phyloP scores from a whole-genome alignment of 2,113 vertebrate genomes.

The Hyperoodon ampullatus region DNA sequence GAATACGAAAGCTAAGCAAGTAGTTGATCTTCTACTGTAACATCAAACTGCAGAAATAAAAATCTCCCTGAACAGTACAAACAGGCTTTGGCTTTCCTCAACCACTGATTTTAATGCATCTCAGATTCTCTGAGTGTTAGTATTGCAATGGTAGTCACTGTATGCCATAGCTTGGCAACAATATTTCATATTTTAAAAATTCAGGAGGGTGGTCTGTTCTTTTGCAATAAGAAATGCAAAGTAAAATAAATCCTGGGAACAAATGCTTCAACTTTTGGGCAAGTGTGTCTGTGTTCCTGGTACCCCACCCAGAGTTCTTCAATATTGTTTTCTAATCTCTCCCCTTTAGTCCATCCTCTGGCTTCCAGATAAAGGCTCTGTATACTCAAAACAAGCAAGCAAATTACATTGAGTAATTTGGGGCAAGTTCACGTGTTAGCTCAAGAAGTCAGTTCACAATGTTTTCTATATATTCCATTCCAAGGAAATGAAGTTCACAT shows the following conservation, averaged over 20 bases:
- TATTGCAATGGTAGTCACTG: not conserved
- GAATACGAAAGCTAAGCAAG: not conserved
- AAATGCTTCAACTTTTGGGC: not conserved
- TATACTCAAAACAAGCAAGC: slow-evolving; percentile 42
- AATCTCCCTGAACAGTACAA: not conserved
- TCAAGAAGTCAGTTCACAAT: slow-evolving; percentile 55
- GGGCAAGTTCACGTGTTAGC: slow-evolving; percentile 20
- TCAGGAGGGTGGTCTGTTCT: slow-evolving; percentile 38
- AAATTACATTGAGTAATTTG: not conserved
- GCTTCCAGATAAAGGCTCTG: slow-evolving; percentile 1
- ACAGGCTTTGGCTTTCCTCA: slow-evolving; percentile 25
- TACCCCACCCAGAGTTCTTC: not conserved
- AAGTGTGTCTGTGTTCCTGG: not conserved
- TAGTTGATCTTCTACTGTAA: not conserved
- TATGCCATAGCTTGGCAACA: not conserved
- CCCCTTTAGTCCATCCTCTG: slow-evolving; percentile 47
- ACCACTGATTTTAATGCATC: not conserved
- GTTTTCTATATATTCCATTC: slow-evolving; percentile 46
- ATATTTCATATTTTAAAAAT: slow-evolving; percentile 13
- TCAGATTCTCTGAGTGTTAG: not conserved
- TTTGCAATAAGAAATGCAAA: slow-evolving; percentile 60
- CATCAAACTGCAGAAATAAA: not conserved
- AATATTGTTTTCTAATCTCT: slow-evolving; percentile 38
- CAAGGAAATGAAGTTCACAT: not conserved
- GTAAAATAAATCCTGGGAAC: slow-evolving; percentile 45